phyloP scores from a whole-genome alignment of 1,140 invertebrate genomes.

The Sitobion miscanthi region DNA sequence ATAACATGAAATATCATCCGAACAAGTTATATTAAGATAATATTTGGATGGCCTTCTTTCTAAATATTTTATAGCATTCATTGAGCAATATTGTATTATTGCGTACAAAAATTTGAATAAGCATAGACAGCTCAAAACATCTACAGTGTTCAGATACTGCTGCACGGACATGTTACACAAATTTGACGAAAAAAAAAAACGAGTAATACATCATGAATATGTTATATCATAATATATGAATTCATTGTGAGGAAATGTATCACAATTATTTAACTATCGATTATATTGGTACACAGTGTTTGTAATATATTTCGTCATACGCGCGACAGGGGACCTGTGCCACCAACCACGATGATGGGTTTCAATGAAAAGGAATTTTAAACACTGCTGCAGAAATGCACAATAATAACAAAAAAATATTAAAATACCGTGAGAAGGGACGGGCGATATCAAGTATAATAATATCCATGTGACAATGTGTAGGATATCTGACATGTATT shows the following conservation, averaged over 20 bases:
- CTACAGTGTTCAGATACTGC: neutral
- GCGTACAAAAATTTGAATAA: neutral
- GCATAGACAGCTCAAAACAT: neutral
- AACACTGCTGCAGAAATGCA: neutral
- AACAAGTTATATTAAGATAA: neutral
- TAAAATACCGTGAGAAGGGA: constrained; percentile 6
- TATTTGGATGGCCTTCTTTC: neutral
- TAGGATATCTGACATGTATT: neutral
- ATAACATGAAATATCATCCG: neutral
- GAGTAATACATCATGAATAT: neutral
- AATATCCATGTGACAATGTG: neutral
- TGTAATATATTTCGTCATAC: neutral
- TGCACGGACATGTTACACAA: neutral
- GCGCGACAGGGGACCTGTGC: neutral
- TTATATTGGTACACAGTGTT: neutral
- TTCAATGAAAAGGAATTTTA: neutral
- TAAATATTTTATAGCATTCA: neutral
- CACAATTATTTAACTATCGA: neutral
- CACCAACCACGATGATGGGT: neutral
- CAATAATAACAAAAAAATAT: constrained; percentile 16
- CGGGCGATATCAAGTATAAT: neutral
- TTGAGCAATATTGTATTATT: neutral
- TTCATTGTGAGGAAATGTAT: neutral
- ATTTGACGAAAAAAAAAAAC: neutral
- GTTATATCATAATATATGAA: neutral